Conservation (phyloP, 2,113 vertebrate species). For the Siphamia tubifer region DNA sequence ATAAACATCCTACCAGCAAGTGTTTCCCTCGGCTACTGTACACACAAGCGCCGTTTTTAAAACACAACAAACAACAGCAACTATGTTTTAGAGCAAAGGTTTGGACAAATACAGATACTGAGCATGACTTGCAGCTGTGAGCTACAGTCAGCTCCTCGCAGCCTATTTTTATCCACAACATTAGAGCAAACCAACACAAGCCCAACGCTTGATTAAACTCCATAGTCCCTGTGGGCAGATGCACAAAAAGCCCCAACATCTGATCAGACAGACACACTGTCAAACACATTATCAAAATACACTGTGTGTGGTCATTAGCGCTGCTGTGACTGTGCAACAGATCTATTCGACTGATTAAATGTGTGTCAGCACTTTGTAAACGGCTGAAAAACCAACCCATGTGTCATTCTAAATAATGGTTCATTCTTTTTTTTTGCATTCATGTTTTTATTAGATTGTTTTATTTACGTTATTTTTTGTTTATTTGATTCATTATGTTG, state of each 20-base stretch:
- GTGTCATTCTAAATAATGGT: too few relatives aligned
- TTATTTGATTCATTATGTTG: too few relatives aligned
- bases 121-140: slow-evolving; percentile 50
- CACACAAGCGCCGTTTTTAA: too few relatives aligned
- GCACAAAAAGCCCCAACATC: slow-evolving; percentile 51
- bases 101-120: slow-evolving; percentile 9
- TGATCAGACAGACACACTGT: too few relatives aligned
- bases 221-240: slow-evolving; percentile 31
- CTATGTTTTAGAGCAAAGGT: too few relatives aligned
- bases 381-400: neutral
- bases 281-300: too few relatives aligned
- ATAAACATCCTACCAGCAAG: too few relatives aligned
- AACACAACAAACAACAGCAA: too few relatives aligned
- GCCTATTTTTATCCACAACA: slow-evolving; percentile 68
- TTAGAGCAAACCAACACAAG: slow-evolving; percentile 56
- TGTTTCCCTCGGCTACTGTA: too few relatives aligned
- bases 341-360: slow-evolving; percentile 43
- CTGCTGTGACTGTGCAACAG: slow-evolving; percentile 32
- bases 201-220: slow-evolving; percentile 59
- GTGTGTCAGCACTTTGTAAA: slow-evolving; percentile 38
- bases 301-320: neutral
- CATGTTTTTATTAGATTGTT: too few relatives aligned
- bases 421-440: too few relatives aligned
- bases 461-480: too few relatives aligned
- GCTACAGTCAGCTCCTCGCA: slow-evolving; percentile 47